Percentiles rank a stretch among this genome's conserved stretches.
phyloP scores from a whole-genome alignment of 2,113 vertebrate species.

The Natator depressus region DNA sequence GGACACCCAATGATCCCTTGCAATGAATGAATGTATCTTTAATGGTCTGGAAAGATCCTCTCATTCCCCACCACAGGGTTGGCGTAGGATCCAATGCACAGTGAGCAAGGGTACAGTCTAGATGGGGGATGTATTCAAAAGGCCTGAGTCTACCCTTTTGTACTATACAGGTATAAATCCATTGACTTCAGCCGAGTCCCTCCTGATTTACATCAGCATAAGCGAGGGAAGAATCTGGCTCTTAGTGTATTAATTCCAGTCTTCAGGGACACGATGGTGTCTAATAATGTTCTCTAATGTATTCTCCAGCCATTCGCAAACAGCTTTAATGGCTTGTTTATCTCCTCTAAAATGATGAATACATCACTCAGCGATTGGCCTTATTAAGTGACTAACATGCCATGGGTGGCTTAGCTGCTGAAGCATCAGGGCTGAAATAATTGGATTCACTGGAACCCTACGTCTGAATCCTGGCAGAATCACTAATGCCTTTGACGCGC shows the following conservation, averaged over 20 bases:
- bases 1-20: not conserved
- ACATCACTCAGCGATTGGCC: slow-evolving; percentile 4
- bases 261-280: not conserved
- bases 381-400: slow-evolving; percentile 25
- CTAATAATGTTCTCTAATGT: not conserved
- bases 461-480: not conserved
- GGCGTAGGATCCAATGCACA: not conserved
- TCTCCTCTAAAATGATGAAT: not conserved
- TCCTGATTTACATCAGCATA: not conserved
- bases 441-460: not conserved
- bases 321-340: slow-evolving; percentile 47
- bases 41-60: not conserved
- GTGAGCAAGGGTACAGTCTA: not conserved
- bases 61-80: not conserved
- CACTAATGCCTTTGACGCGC: not conserved
- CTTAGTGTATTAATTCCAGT: not conserved
- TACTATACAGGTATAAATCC: not conserved
- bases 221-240: not conserved
- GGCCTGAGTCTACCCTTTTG: not conserved
- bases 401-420: not conserved
- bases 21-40: not conserved
- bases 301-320: not conserved
- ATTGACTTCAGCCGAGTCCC: not conserved
- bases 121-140: not conserved
- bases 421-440: not conserved